These are phyloP conservation scores for Ptyas mucosa DNA, from an alignment of 2,113 vertebrate species.

Conservation along the genomic window DNA sequence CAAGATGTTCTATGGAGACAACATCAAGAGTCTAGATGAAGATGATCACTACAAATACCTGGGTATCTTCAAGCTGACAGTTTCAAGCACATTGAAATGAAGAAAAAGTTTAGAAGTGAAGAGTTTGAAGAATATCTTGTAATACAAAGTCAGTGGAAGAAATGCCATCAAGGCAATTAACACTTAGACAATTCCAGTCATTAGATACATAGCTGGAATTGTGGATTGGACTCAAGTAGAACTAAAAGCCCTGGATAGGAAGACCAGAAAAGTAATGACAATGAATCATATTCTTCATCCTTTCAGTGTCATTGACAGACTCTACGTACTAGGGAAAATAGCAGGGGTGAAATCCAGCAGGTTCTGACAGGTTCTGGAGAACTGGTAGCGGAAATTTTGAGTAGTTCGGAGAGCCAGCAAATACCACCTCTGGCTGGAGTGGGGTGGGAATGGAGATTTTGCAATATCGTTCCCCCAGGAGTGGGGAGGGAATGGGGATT, in stretches of 20 bases:
- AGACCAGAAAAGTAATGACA: neutral
- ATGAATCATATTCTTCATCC: neutral
- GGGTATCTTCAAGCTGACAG: neutral
- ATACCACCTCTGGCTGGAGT: no score
- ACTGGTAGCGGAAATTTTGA: no score
- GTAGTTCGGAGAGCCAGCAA: no score
- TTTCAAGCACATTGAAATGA: neutral
- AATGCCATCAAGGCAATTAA: neutral
- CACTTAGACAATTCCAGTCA: neutral
- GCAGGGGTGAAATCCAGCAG: no score
- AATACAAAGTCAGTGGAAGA: neutral
- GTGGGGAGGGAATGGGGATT: no score
- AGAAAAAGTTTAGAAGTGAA: neutral
- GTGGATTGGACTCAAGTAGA: neutral
- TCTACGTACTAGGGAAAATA: neutral
- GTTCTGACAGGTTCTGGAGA: no score
- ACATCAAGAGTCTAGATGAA: neutral
- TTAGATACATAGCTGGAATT: neutral
- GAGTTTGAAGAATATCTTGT: neutral
- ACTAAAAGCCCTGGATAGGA: neutral
- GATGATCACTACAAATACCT: neutral
- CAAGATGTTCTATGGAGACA: neutral
- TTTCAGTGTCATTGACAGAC: neutral
- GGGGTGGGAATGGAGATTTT: no score
- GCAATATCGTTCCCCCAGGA: no score